Evolutionary conservation across 2,888 invertebrate genomes (phyloP).

Genomic region (Ischnura elegans): DNA sequence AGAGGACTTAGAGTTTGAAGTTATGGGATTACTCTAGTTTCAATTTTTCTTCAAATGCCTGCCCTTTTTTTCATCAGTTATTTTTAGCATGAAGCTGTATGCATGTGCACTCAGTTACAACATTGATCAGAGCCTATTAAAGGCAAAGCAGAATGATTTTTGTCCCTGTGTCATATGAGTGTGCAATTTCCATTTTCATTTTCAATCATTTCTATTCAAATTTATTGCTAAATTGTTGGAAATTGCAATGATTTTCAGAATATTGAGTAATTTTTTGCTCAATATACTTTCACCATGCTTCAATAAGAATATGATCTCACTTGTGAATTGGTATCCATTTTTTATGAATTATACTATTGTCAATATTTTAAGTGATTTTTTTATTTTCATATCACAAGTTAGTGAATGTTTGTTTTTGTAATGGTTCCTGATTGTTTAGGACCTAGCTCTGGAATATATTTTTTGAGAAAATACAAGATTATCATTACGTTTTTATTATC

Average conservation of each 20-base stretch:
- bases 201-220: too few relatives aligned
- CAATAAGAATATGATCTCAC: background rate
- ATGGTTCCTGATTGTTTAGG: background rate
- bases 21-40: conserved; percentile 54
- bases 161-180: too few relatives aligned
- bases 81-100: conserved; percentile 37
- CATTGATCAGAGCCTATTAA: background rate
- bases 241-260: background rate
- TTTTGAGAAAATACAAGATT: background rate
- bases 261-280: background rate
- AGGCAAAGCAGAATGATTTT: conserved; percentile 44
- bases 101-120: conserved; percentile 21
- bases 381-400: too few relatives aligned
- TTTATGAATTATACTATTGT: too few relatives aligned
- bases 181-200: too few relatives aligned
- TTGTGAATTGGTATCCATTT: conserved; percentile 12
- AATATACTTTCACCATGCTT: background rate
- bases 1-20: conserved; percentile 64
- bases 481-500: background rate
- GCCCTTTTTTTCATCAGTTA: background rate
- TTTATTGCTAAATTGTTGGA: background rate
- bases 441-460: conserved; percentile 53
- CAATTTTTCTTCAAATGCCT: conserved; percentile 45
- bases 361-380: too few relatives aligned
- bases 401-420: background rate